Base-by-base conservation (phyloP, 2,797 vertebrate genomes). In the Schizopygopsis pylzovi region DNA sequence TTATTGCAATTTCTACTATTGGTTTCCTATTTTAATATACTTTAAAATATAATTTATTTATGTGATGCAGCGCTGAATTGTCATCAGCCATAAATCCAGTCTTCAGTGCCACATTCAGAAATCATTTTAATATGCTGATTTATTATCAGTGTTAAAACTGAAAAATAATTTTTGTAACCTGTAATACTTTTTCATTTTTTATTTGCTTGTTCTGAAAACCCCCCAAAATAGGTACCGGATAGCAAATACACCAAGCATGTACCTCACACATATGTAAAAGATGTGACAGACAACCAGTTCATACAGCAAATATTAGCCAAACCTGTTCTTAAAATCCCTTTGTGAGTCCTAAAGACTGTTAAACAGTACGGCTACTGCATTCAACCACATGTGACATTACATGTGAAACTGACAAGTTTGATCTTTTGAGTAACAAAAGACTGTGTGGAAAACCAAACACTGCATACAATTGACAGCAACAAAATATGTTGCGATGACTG, bases 361-460 rank as follows among this genome's bases (percentile, higher is more conserved):
- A 67, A 67, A 67, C 63, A 37, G 25, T 28, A 28, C 25, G 25
- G 25, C 28, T 22, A 54, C 28, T 1, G 5, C 47, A 52, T 6
- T 75, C 2, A 52, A 52, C 9, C 5, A 9, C 18, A 70, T 20
- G 72, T 33, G 16, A 54, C 9, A 20, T 76, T 76, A 33, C 25
- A 76, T 22, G 3, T 11, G 47, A 54, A 76, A 33, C 25, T 20
- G 45, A 28, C 25, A 75, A 33, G 73, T 54, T 76, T 76, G 73
- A 76, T 22, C 49, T 76, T 76, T 76, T 54, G 28, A 52, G 49
- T 47, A 76, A 76, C 49, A 76, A 37, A 37, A n/a, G n/a, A 28
- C 28, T 28, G 45, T 49, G 5, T 75, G 45, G 75, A 76, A 54
- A 59, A 78, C 18, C 6, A 52, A 37, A 76, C 28, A 76, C 18